These are phyloP conservation scores for Lonchura striata DNA, from an alignment of 2,113 vertebrate genomes.

Conservation along the genomic window DNA sequence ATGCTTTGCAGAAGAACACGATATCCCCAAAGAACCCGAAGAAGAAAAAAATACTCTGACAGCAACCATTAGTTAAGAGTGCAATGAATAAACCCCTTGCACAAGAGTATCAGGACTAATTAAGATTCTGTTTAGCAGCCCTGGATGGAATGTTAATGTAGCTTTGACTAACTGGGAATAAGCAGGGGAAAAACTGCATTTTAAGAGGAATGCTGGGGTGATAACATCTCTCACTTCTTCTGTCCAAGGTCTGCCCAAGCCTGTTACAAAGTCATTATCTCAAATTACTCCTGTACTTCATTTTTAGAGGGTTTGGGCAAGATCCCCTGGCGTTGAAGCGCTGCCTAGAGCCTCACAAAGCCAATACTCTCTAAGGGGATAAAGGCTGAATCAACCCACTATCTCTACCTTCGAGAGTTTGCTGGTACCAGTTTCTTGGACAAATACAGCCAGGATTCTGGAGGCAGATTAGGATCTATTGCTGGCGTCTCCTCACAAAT, in stretches of 20 bases:
- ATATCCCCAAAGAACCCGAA: slow-evolving; percentile 73
- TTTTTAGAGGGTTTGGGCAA: slow-evolving; percentile 72
- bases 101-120: slow-evolving; percentile 80
- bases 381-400: slow-evolving; percentile 74
- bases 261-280: slow-evolving; percentile 83
- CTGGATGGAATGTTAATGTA: slow-evolving; percentile 82
- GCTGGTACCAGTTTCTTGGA: slow-evolving; percentile 72
- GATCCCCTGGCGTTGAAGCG: slow-evolving; percentile 69
- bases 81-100: slow-evolving; percentile 76
- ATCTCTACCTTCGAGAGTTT: slow-evolving; percentile 72
- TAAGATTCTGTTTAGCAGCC: slow-evolving; percentile 82
- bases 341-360: slow-evolving; percentile 75
- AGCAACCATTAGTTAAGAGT: slow-evolving; percentile 74
- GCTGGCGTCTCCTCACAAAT: slow-evolving; percentile 65
- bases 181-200: slow-evolving; percentile 67
- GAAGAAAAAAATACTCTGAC: slow-evolving; percentile 69
- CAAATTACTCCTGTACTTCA: slow-evolving; percentile 78
- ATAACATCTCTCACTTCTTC: slow-evolving; percentile 81
- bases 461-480: slow-evolving; percentile 71
- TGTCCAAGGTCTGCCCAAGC: slow-evolving; percentile 77
- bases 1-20: slow-evolving; percentile 71
- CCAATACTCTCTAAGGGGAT: slow-evolving; percentile 81
- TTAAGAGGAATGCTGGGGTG: slow-evolving; percentile 78
- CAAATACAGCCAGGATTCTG: slow-evolving; percentile 69
- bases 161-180: slow-evolving; percentile 74